Conservation (phyloP, 2,888 invertebrate species). For the Meteorus colon region DNA sequence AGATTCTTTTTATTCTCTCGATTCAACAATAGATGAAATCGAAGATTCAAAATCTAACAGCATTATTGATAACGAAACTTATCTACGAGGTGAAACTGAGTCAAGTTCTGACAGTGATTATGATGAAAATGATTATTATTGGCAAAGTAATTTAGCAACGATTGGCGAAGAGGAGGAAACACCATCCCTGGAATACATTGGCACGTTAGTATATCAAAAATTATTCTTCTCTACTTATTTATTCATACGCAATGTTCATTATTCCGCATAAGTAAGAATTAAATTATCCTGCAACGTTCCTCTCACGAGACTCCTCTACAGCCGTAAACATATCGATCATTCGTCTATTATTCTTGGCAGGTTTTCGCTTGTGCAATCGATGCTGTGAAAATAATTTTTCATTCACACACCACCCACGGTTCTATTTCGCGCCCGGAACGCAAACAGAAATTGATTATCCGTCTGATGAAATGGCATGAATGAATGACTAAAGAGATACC, state of each 20-base stretch:
- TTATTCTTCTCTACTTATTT: background rate
- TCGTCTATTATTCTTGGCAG: slow-evolving; percentile 40
- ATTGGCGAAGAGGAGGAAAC: slow-evolving; percentile 82
- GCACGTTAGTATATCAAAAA: slow-evolving; percentile 58
- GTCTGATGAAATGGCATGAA: slow-evolving; percentile 34
- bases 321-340: slow-evolving; percentile 20
- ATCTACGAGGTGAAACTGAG: slow-evolving; percentile 74
- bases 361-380: slow-evolving; percentile 37
- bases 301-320: slow-evolving; percentile 18
- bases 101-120: slow-evolving; percentile 71
- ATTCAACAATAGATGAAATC: slow-evolving; percentile 54
- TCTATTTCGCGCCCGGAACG: slow-evolving; percentile 23
- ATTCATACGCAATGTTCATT: background rate
- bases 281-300: background rate
- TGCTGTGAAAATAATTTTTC: slow-evolving; percentile 34
- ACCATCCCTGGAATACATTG: slow-evolving; percentile 66
- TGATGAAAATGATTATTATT: slow-evolving; percentile 63
- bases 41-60: slow-evolving; percentile 38
- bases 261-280: background rate
- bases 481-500: slow-evolving; percentile 32
- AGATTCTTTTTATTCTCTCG: slow-evolving; percentile 56
- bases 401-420: slow-evolving; percentile 36
- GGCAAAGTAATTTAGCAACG: slow-evolving; percentile 77
- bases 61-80: slow-evolving; percentile 29
- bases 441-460: slow-evolving; percentile 37